Base-by-base conservation (phyloP, 2,797 vertebrate species). In the Anguilla anguilla region DNA sequence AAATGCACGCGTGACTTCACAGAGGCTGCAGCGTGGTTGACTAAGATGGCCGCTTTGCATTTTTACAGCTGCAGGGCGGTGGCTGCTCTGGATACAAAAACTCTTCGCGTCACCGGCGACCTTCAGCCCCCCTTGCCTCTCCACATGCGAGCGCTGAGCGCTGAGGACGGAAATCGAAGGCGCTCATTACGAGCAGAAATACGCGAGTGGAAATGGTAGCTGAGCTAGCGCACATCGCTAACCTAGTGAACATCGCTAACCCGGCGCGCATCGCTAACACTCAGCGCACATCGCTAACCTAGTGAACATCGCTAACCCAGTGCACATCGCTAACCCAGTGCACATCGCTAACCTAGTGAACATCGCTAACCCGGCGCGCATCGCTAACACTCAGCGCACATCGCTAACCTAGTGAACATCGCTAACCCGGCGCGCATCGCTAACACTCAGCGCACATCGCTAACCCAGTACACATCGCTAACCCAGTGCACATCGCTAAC, bases 151-250 rank as follows among this genome's bases (percentile, higher is more conserved):
- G 88, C 88, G 86, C 84, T 84, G 85, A 91, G 83, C 61, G 4
- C 9, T 31, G 31, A 64, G 88, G 85, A 67, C 90, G 85, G 88
- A n/a, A 69, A 90, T 87, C 77, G 46, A 92, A 13, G 6, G 1
- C 81, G 53, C 85, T 90, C 84, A 86, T 88, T 88, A 90, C 3
- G 88, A 85, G n/a, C 43, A 49, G 25, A 85, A 64, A 72, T 88
- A 86, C 89, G 90, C 87, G 88, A 61, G 84, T 35, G 25, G 83
- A 86, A 69, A 81, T 22, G 55, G 89, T 83, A 5, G 82, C 64
- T 86, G 61, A 87, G 2, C 88, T 22, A 51, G 61, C 67, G 82
- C 77, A 10, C 19, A 46, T 22, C 6, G 77, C 77, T 19, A 82
- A 43, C 64, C 49, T 28, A 49, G 43, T 0, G 49, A 2, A 35